These are phyloP conservation scores for Halocaridina rubra DNA, from an alignment of 2,888 invertebrate genomes.

Conservation along the genomic window DNA sequence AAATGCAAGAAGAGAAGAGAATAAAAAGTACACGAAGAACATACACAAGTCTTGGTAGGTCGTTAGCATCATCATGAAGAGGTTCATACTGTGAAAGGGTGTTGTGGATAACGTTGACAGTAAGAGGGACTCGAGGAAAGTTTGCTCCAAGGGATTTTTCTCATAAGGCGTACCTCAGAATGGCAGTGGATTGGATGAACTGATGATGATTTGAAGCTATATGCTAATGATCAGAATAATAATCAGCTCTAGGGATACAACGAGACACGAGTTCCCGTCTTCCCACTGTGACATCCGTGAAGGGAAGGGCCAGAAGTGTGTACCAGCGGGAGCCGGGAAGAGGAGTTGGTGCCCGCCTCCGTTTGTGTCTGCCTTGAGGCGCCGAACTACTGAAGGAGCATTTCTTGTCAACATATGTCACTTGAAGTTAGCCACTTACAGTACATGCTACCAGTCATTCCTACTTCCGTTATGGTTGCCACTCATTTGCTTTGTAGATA, in stretches of 20 bases:
- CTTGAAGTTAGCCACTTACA: too few species aligned
- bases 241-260: conserved; percentile 76
- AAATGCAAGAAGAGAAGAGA: too few species aligned
- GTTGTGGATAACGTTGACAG: too few species aligned
- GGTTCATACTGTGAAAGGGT: too few species aligned
- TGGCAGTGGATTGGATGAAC: conserved; percentile 39
- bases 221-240: conserved; percentile 77
- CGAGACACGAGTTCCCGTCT: conserved; percentile 78
- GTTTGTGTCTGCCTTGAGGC: neutral
- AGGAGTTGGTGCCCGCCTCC: conserved; percentile 34
- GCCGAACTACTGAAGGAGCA: conserved; percentile 41
- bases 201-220: neutral
- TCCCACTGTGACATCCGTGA: conserved; percentile 92
- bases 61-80: too few species aligned
- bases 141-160: too few species aligned
- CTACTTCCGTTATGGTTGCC: too few species aligned
- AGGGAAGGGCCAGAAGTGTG: conserved; percentile 89
- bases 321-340: conserved; percentile 71
- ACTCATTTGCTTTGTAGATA: too few species aligned
- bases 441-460: too few species aligned
- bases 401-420: too few species aligned
- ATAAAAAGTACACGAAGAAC: too few species aligned
- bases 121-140: neutral
- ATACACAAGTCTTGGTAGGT: too few species aligned
- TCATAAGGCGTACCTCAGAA: conserved; percentile 30